Evolutionary conservation across 1,140 invertebrate genomes (phyloP).

Genomic region (Steinernema feltiae): DNA sequence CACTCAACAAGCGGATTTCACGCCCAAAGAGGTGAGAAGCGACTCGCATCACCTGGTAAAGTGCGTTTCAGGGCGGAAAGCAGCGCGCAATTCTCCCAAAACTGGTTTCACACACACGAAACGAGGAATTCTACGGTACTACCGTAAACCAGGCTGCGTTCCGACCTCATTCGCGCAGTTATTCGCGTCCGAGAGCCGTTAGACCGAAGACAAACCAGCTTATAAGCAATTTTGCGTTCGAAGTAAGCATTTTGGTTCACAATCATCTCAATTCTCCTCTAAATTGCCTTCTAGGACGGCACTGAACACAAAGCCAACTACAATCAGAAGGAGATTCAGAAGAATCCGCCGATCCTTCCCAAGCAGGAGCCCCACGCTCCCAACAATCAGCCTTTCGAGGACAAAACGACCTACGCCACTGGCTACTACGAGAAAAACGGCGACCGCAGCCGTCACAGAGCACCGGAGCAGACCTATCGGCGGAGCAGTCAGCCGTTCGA

Average conservation of each 20-base stretch:
- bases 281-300: background rate
- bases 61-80: background rate
- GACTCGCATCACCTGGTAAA: background rate
- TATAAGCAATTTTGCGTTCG: background rate
- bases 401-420: constrained; percentile 56
- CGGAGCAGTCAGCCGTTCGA: constrained; percentile 59
- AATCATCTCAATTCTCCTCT: no score
- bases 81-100: background rate
- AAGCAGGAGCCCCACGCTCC: constrained; percentile 49
- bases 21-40: background rate
- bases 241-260: no score
- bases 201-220: background rate
- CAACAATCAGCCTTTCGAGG: constrained; percentile 59
- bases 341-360: background rate
- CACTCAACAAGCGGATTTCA: background rate
- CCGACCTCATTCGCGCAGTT: background rate
- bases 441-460: constrained; percentile 14
- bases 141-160: background rate
- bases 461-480: constrained; percentile 42
- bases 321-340: no score
- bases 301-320: background rate
- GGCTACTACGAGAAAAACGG: constrained; percentile 54
- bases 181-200: background rate
- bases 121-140: background rate
- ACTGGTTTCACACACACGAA: background rate